Evolutionary conservation across 2,888 invertebrate species (phyloP).

Genomic region (Formica aserva): DNA sequence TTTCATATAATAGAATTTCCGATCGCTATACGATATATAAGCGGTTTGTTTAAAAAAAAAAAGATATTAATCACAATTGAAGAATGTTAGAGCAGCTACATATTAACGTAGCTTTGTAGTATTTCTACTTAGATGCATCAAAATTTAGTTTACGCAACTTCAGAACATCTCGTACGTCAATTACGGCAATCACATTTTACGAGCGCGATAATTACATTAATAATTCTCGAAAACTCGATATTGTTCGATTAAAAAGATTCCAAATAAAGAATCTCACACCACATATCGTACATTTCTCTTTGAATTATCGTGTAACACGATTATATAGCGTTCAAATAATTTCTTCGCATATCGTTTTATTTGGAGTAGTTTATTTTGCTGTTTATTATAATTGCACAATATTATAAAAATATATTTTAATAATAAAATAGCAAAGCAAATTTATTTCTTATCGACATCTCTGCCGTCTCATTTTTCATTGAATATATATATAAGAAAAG

Average conservation of each 20-base stretch:
- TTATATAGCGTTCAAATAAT: background rate
- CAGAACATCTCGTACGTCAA: background rate
- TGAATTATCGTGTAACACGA: background rate
- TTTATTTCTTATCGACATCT: background rate
- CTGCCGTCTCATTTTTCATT: constrained; percentile 14
- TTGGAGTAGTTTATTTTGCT: background rate
- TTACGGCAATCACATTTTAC: constrained; percentile 7
- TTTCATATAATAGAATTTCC: constrained; percentile 4
- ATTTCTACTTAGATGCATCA: background rate
- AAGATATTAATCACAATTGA: constrained; percentile 3
- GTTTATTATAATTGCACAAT: background rate
- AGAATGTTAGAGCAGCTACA: background rate
- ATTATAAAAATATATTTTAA: constrained; percentile 21
- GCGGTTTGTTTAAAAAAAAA: background rate
- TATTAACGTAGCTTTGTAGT: background rate
- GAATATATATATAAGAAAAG: background rate
- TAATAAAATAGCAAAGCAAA: background rate
- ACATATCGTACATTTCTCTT: constrained; percentile 1
- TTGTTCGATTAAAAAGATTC: background rate
- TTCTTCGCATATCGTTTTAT: background rate
- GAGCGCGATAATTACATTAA: constrained; percentile 7
- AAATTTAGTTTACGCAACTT: background rate
- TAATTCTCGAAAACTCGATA: constrained; percentile 19
- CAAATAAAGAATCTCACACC: background rate
- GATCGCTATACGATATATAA: constrained; percentile 4